Conservation (phyloP, 2,797 vertebrate genomes). For the Acipenser oxyrinchus region DNA sequence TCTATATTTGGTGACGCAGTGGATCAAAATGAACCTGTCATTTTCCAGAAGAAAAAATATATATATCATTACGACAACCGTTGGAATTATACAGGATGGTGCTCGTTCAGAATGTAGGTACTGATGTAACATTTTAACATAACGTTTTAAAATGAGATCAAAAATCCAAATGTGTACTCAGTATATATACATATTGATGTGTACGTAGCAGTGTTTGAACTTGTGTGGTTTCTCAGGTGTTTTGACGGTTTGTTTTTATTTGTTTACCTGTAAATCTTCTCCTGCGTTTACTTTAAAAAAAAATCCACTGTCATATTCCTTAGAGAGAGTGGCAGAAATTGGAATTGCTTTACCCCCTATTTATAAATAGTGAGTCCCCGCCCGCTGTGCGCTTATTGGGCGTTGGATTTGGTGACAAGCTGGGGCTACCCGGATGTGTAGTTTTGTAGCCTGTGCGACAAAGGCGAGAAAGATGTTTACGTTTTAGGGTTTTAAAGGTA, state of each 20-base stretch:
- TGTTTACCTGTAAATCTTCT: not conserved
- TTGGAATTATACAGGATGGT: not conserved
- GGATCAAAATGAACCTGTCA: conserved; percentile 9
- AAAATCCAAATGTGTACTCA: not conserved
- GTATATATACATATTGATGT: not conserved
- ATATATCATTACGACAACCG: not conserved
- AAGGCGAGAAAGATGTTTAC: no score
- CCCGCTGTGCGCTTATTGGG: conserved; percentile 22
- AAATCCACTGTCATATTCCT: not conserved
- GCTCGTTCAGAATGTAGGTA: not conserved
- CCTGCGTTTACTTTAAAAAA: not conserved
- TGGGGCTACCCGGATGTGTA: no score
- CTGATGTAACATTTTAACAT: not conserved
- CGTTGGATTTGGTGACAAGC: not conserved
- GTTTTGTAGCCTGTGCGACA: no score
- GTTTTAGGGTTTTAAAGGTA: no score
- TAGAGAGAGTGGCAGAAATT: conserved; percentile 17
- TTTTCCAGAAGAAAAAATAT: not conserved
- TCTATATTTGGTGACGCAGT: conserved; percentile 27
- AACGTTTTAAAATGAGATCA: not conserved
- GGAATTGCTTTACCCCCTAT: conserved; percentile 32
- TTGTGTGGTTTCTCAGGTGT: not conserved
- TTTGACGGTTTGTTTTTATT: not conserved
- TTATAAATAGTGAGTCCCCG: conserved; percentile 38
- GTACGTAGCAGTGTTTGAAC: not conserved